Evolutionary conservation across 2,888 invertebrate species (phyloP).

Genomic region (Ernsta delagoae): DNA sequence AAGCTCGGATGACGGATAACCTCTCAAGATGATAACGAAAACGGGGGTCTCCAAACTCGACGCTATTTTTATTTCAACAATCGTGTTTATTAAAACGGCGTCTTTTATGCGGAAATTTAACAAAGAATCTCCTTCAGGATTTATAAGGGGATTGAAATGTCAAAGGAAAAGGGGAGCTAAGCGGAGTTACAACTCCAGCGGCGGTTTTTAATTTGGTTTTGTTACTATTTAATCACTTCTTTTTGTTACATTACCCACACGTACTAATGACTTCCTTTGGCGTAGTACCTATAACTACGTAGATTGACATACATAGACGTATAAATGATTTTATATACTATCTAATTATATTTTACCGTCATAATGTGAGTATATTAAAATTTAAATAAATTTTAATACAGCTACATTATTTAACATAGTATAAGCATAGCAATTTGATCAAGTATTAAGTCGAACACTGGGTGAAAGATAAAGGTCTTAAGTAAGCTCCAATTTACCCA

Average conservation of each 20-base stretch:
- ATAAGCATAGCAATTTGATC: no score
- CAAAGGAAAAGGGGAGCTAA: conserved; percentile 16
- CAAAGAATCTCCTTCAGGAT: conserved; percentile 2
- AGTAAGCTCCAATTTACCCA: no score
- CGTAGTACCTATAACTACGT: no score
- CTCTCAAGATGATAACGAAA: conserved; percentile 54
- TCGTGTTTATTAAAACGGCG: conserved; percentile 8
- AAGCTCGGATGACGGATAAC: conserved; percentile 56
- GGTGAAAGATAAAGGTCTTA: no score
- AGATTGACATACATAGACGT: no score
- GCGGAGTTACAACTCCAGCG: conserved; percentile 1
- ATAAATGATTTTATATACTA: no score
- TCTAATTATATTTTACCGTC: no score
- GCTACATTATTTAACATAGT: no score
- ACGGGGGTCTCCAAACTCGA: conserved; percentile 28
- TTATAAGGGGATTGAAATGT: conserved; percentile 20
- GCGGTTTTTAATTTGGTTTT: background rate
- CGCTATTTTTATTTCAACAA: conserved; percentile 8
- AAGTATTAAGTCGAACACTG: no score
- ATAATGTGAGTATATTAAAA: no score
- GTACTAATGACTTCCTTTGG: no score
- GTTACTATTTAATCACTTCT: background rate
- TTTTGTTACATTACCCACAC: background rate
- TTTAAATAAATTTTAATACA: no score
- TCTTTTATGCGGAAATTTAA: conserved; percentile 1